Conservation (phyloP, 2,888 invertebrate genomes). For the Cheilosia pagana region DNA sequence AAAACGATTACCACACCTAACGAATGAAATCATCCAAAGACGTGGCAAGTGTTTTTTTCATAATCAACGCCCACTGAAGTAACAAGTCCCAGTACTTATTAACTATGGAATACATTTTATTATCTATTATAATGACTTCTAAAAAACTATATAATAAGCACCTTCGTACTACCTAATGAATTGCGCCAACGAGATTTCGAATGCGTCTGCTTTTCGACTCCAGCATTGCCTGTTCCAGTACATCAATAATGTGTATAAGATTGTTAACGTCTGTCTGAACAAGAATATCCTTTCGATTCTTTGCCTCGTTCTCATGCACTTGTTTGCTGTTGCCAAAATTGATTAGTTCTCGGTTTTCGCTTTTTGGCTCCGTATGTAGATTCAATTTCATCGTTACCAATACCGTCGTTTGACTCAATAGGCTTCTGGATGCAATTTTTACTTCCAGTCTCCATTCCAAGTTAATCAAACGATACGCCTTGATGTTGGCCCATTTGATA, state of each 20-base stretch:
- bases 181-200: conserved; percentile 81
- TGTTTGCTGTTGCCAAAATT: conserved; percentile 75
- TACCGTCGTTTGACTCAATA: conserved; percentile 86
- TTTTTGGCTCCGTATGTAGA: conserved; percentile 83
- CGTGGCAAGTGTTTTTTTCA: no score
- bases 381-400: conserved; percentile 86
- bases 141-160: conserved; percentile 4
- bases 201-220: conserved; percentile 86
- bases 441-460: conserved; percentile 88
- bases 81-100: not conserved
- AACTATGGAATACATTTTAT: conserved; percentile 32
- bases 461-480: conserved; percentile 83
- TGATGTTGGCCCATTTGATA: conserved; percentile 81
- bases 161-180: conserved; percentile 76
- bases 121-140: conserved; percentile 9
- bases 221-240: conserved; percentile 86
- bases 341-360: conserved; percentile 81
- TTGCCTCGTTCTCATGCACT: conserved; percentile 79
- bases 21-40: no score
- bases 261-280: conserved; percentile 87
- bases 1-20: no score
- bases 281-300: conserved; percentile 83
- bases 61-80: not conserved
- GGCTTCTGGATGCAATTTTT: conserved; percentile 86
- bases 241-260: conserved; percentile 86